Conservation (phyloP, 2,113 vertebrate genomes). For the Psilopsiagon aymara region DNA sequence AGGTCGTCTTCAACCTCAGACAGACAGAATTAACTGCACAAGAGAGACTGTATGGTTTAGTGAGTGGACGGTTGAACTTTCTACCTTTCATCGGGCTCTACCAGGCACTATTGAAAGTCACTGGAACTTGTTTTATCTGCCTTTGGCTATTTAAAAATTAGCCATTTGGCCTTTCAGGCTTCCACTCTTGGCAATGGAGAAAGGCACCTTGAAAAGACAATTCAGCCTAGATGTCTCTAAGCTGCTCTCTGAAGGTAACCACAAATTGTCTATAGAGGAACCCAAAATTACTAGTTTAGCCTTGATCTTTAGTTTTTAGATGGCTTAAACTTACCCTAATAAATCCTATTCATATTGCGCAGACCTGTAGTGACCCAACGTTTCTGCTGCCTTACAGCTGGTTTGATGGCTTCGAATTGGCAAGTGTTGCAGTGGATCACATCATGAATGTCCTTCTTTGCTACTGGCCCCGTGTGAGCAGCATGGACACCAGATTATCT, state of each 20-base stretch:
- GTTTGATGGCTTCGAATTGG: neutral
- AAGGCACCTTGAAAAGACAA: neutral
- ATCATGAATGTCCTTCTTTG: neutral
- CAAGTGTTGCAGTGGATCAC: neutral
- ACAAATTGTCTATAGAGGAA: neutral
- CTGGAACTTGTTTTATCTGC: neutral
- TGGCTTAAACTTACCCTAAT: neutral
- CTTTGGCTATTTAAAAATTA: neutral
- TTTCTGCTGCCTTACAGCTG: neutral
- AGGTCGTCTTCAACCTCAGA: neutral
- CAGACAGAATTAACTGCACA: neutral
- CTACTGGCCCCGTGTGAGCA: accelerated
- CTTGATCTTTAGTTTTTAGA: neutral
- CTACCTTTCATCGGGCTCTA: neutral
- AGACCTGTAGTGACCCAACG: neutral
- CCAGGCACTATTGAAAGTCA: neutral
- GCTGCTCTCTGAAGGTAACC: neutral
- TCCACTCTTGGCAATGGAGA: neutral
- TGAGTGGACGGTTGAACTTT: neutral
- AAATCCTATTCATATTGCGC: neutral
- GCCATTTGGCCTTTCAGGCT: neutral
- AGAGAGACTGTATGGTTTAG: neutral
- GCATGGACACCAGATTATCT: neutral
- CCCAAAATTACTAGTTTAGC: neutral
- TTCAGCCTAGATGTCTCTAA: neutral